phyloP scores from a whole-genome alignment of 2,797 vertebrate genomes.

The Apogon hyalosoma region DNA sequence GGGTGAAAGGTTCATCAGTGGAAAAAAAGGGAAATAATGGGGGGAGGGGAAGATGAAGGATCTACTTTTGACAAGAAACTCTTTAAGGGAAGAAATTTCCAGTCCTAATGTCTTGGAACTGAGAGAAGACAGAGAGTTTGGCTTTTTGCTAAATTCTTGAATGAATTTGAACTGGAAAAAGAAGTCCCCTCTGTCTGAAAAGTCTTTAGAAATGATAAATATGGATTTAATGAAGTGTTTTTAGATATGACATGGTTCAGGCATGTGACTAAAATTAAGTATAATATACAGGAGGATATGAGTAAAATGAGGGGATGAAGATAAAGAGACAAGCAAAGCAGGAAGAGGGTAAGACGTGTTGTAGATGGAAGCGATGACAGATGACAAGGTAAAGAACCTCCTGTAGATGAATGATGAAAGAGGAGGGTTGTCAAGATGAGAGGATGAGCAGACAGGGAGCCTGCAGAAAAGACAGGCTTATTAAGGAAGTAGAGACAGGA shows the following conservation, averaged over 20 bases:
- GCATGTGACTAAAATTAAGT: neutral
- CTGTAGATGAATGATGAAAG: conserved; percentile 33
- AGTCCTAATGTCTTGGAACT: neutral
- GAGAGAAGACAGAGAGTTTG: too few species aligned
- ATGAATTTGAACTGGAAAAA: neutral
- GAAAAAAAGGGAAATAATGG: conserved; percentile 10
- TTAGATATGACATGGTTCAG: too few species aligned
- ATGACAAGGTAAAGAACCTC: conserved; percentile 36
- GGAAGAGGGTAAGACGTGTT: conserved; percentile 3
- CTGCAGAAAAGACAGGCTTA: conserved; percentile 27
- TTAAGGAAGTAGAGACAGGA: conserved; percentile 16
- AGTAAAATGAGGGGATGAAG: conserved; percentile 5
- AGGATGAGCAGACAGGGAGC: conserved; percentile 5
- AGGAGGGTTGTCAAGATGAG: conserved; percentile 6
- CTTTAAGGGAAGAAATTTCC: conserved; percentile 4
- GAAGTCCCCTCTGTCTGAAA: neutral
- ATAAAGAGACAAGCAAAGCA: neutral
- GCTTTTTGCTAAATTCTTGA: neutral
- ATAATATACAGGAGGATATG: neutral
- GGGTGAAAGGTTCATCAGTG: conserved; percentile 69
- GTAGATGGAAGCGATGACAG: conserved; percentile 9
- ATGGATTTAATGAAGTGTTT: neutral
- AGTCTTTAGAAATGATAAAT: too few species aligned
- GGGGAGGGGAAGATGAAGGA: conserved; percentile 1
- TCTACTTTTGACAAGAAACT: neutral